Evolutionary conservation across 2,888 invertebrate species (phyloP).

Genomic region (Cataglyphis altisquamis): DNA sequence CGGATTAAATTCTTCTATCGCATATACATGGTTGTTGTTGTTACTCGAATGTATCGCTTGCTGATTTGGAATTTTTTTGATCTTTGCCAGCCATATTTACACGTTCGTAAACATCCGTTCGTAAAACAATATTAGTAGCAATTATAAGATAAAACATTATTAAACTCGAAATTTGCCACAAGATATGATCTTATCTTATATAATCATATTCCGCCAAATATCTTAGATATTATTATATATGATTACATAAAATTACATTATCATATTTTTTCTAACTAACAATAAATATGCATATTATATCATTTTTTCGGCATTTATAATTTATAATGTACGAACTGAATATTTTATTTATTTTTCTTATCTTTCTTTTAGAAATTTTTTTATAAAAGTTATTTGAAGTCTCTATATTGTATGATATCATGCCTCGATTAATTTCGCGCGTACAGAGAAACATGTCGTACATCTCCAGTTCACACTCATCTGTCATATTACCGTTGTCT

Average conservation of each 20-base stretch:
- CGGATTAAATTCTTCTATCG: slow-evolving; percentile 42
- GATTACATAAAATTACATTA: too few relatives aligned
- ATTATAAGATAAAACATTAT: not conserved
- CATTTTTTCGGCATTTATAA: not conserved
- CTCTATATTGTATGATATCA: not conserved
- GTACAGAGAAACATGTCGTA: not conserved
- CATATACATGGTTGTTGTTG: not conserved
- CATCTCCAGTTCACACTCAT: not conserved
- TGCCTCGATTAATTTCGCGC: slow-evolving; percentile 2
- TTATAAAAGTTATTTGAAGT: not conserved
- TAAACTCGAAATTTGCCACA: too few relatives aligned
- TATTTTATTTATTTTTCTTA: not conserved
- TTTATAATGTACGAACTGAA: not conserved
- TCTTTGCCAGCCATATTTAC: not conserved
- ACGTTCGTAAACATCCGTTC: not conserved
- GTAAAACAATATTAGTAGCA: not conserved
- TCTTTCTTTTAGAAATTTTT: not conserved
- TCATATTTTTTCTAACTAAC: too few relatives aligned
- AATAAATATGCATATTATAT: too few relatives aligned
- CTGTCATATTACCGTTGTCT: slow-evolving; percentile 14
- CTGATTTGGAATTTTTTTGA: slow-evolving; percentile 27
- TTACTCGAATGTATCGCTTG: slow-evolving; percentile 11
- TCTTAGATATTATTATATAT: too few relatives aligned
- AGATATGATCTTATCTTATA: too few relatives aligned
- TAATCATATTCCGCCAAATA: too few relatives aligned